These are phyloP conservation scores for Trididemnum miniatum DNA, from an alignment of 23 tunicate species.

Conservation along the genomic window DNA sequence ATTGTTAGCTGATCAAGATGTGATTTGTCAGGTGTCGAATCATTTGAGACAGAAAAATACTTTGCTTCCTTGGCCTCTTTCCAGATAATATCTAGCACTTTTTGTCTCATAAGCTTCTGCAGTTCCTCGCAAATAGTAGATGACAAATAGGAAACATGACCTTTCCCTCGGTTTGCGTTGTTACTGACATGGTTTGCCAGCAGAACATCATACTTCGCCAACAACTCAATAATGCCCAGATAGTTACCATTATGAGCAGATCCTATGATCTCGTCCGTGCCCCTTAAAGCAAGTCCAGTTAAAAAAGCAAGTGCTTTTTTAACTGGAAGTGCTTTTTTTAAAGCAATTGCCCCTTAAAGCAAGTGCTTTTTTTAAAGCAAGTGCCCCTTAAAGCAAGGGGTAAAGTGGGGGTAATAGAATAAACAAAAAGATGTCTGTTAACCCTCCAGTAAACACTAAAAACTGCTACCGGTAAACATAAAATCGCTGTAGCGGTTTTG, in stretches of 20 bases:
- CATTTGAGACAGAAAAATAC: constrained; percentile 11
- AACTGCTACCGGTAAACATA: no score
- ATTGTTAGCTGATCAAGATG: constrained; percentile 17
- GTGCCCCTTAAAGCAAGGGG: neutral
- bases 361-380: no score
- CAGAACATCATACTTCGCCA: constrained; percentile 26
- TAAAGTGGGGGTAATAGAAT: neutral
- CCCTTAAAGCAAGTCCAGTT: neutral
- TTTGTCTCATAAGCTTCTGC: neutral
- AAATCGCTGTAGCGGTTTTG: no score
- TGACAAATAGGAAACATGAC: constrained; percentile 38
- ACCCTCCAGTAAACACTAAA: no score
- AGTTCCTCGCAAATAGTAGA: constrained; percentile 33
- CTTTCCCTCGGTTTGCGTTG: neutral
- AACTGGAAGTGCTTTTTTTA: no score
- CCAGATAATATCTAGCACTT: neutral
- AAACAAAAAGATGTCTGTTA: no score
- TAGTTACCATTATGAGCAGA: constrained; percentile 29
- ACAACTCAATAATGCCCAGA: constrained; percentile 21
- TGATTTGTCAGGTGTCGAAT: constrained; percentile 37
- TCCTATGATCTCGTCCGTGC: no score
- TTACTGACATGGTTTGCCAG: constrained; percentile 25
- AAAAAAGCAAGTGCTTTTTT: neutral
- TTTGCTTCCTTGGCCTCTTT: constrained; percentile 3
- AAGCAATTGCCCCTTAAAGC: no score